phyloP scores from a whole-genome alignment of 2,113 vertebrate species.

The Numenius arquata region DNA sequence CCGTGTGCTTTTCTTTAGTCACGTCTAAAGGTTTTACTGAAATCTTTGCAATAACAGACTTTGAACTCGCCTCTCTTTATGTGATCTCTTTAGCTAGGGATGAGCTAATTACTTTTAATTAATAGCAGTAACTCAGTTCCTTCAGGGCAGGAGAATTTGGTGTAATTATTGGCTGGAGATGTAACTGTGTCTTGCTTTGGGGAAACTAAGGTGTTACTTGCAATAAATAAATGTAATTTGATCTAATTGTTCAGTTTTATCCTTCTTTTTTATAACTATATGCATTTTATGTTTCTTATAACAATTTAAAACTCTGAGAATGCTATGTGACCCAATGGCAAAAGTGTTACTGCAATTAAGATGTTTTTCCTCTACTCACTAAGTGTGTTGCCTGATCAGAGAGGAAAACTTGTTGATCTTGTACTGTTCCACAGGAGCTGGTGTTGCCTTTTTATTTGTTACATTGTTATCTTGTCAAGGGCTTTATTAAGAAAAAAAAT shows the following conservation, averaged over 20 bases:
- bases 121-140: not conserved
- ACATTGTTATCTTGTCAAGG: not conserved
- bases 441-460: not conserved
- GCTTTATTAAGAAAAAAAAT: not conserved
- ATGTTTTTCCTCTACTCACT: not conserved
- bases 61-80: not conserved
- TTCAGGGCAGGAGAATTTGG: not conserved
- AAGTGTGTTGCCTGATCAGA: not conserved
- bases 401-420: not conserved
- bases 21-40: not conserved
- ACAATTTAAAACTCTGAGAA: not conserved
- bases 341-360: not conserved
- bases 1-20: not conserved
- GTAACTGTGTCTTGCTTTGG: not conserved
- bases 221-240: not conserved
- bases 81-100: not conserved
- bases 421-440: not conserved
- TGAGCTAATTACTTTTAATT: not conserved
- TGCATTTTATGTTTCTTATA: not conserved
- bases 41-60: not conserved
- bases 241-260: not conserved
- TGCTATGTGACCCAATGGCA: not conserved
- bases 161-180: not conserved
- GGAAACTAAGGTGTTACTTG: not conserved
- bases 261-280: not conserved